Conservation (phyloP, 2,797 vertebrate species). For the Cyclopterus lumpus region DNA sequence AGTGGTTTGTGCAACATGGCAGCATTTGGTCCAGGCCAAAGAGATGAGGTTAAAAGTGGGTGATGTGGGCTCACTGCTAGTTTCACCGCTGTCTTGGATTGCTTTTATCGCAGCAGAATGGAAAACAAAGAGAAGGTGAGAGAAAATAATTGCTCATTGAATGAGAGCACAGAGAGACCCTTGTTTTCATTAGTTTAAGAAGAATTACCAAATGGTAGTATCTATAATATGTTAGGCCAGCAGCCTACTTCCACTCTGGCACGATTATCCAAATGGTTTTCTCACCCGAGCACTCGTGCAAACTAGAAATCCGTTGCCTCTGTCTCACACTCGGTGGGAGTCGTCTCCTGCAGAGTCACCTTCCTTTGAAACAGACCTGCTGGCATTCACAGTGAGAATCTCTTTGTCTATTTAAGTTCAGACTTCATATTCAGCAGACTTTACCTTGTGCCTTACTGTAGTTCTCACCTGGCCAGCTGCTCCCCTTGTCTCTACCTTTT, state of each 20-base stretch:
- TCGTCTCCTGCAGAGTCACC: constrained; percentile 40
- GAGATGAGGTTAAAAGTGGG: constrained; percentile 22
- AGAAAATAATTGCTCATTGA: background rate
- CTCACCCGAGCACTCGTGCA: background rate
- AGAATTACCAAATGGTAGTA: background rate
- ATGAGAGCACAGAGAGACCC: background rate
- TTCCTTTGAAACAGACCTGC: constrained; percentile 48
- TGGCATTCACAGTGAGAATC: constrained; percentile 20
- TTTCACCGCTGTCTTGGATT: background rate
- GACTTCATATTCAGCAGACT: constrained; percentile 14
- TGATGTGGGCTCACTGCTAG: background rate
- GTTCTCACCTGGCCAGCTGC: constrained; percentile 35
- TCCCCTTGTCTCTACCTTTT: constrained; percentile 35
- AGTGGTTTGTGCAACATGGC: constrained; percentile 13
- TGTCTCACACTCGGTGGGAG: constrained; percentile 29
- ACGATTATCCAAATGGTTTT: constrained; percentile 10
- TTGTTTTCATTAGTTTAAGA: background rate
- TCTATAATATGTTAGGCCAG: background rate
- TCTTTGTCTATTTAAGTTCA: constrained; percentile 36
- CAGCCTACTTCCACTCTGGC: background rate
- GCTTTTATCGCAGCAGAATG: constrained; percentile 5
- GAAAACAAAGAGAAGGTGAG: background rate
- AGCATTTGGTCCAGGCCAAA: constrained; percentile 1
- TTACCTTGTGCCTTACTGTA: constrained; percentile 11
- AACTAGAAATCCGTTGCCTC: constrained; percentile 19